Percentiles rank a stretch among this genome's conserved stretches.
These are phyloP conservation scores for Mormyrus proboscirostris DNA, from an alignment of 2,797 vertebrate genomes.

Conservation along the genomic window DNA sequence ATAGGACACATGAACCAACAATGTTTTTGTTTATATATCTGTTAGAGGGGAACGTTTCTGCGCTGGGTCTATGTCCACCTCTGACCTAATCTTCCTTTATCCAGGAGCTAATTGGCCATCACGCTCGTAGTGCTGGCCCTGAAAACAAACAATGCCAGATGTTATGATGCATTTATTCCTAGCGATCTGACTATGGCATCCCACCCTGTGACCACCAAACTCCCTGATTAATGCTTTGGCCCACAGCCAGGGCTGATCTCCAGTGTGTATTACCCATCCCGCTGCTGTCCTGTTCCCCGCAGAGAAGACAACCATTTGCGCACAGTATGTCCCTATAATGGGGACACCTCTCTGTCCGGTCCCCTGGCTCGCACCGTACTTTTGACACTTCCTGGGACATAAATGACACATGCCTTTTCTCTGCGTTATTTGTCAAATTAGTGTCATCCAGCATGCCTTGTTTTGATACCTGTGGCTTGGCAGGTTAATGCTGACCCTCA, in stretches of 20 bases:
- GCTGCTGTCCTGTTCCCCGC: not conserved
- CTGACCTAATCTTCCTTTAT: constrained; percentile 5
- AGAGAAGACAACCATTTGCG: not conserved
- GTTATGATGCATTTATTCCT: not conserved
- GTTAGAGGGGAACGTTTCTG: not conserved
- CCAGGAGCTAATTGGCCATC: not conserved
- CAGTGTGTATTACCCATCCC: not conserved
- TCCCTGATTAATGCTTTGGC: constrained; percentile 8
- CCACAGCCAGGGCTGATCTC: not conserved
- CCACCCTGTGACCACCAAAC: not conserved
- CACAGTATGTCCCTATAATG: not conserved
- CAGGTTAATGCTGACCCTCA: not conserved
- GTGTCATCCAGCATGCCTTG: not conserved
- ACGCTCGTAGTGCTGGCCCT: not conserved
- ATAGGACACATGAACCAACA: constrained; percentile 2
- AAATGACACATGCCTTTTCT: not conserved
- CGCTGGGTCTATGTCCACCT: not conserved
- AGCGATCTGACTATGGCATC: not conserved
- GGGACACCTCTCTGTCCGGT: not conserved
- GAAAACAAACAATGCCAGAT: not conserved
- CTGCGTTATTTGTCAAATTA: not conserved
- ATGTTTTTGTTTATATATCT: not conserved
- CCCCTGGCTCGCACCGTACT: not conserved
- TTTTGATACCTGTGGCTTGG: not conserved
- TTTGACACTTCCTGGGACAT: not conserved